Percentiles rank a stretch among this genome's conserved stretches.
Evolutionary conservation across 2,888 invertebrate genomes (phyloP).

Genomic region (Hedya salicella): DNA sequence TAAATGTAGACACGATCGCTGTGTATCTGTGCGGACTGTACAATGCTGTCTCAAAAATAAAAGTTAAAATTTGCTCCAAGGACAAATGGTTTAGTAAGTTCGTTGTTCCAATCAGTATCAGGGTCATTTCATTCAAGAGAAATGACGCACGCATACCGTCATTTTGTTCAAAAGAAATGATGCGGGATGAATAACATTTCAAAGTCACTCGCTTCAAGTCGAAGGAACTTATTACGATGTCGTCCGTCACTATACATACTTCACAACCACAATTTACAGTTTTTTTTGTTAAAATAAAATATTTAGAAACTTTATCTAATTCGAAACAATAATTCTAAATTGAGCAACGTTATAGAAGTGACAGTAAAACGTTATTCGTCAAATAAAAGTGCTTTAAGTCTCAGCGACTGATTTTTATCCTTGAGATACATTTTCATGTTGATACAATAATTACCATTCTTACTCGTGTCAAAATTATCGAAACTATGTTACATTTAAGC

Average conservation of each 20-base stretch:
- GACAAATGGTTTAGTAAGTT: constrained; percentile 45
- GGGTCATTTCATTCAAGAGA: constrained; percentile 32
- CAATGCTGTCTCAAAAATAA: constrained; percentile 27
- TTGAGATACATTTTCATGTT: constrained; percentile 8
- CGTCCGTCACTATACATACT: constrained; percentile 66
- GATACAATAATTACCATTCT: constrained; percentile 7
- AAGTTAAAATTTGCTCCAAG: constrained; percentile 39
- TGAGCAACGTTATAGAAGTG: constrained; percentile 77
- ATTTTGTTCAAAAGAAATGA: constrained; percentile 48
- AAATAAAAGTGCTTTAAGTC: constrained; percentile 44
- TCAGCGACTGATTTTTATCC: not conserved
- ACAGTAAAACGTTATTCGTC: constrained; percentile 78
- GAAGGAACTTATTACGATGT: constrained; percentile 66
- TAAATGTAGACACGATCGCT: constrained; percentile 45
- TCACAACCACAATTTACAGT: constrained; percentile 78
- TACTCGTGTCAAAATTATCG: constrained; percentile 19
- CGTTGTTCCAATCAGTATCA: constrained; percentile 53
- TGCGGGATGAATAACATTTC: constrained; percentile 74
- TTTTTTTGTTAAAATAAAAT: constrained; percentile 56
- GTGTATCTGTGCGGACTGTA: constrained; percentile 44
- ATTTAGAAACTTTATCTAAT: constrained; percentile 57
- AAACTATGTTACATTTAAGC: constrained; percentile 24
- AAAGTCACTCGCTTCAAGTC: constrained; percentile 64
- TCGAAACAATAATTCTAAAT: constrained; percentile 69
- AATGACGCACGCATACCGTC: not conserved